Evolutionary conservation across 2,888 invertebrate genomes (phyloP).

Genomic region (Thumatha senex): DNA sequence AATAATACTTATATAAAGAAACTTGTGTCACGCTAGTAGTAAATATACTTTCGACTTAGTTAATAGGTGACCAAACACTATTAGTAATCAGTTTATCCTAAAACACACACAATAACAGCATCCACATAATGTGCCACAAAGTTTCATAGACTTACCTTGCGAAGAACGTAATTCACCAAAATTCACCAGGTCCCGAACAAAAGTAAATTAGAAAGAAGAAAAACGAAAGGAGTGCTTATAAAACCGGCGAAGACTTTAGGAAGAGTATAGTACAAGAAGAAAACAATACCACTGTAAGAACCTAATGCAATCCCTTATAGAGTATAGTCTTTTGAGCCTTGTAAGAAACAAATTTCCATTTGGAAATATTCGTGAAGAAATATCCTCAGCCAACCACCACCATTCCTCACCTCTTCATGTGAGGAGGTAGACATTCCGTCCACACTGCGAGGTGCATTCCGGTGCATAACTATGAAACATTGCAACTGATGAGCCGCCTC

Average conservation of each 20-base stretch:
- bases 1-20: too few species aligned
- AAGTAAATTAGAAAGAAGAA: background rate
- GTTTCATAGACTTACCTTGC: too few species aligned
- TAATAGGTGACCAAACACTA: too few species aligned
- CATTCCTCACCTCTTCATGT: constrained; percentile 52
- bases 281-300: background rate
- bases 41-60: too few species aligned
- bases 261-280: background rate
- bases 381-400: background rate
- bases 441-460: constrained; percentile 27
- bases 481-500: constrained; percentile 57
- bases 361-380: constrained; percentile 3
- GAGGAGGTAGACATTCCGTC: constrained; percentile 50
- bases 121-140: too few species aligned
- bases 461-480: constrained; percentile 49
- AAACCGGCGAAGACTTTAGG: background rate
- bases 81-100: too few species aligned
- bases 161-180: too few species aligned
- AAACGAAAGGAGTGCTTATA: background rate
- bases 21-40: too few species aligned
- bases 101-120: too few species aligned
- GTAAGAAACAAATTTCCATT: constrained; percentile 6
- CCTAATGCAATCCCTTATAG: background rate
- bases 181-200: background rate
- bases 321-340: constrained; percentile 1